A percentile compares a stretch with the other conserved stretches of the same genome.
These are phyloP conservation scores for Callocephalon fimbriatum DNA, from an alignment of 2,113 vertebrate genomes.

Conservation along the genomic window DNA sequence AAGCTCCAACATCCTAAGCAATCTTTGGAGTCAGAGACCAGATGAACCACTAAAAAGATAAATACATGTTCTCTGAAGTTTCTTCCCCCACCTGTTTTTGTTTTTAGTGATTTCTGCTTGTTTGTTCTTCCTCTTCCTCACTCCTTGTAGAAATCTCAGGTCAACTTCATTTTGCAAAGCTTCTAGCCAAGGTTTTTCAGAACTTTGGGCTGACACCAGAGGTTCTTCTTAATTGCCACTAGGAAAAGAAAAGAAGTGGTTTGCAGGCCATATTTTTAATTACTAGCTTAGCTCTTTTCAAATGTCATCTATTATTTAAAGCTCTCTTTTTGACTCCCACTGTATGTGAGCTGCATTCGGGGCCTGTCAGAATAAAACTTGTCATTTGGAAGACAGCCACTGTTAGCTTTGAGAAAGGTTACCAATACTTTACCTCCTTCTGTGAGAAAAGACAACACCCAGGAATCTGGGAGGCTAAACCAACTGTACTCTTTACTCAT, in stretches of 20 bases:
- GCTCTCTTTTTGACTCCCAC: not conserved
- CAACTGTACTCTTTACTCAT: not conserved
- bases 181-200: not conserved
- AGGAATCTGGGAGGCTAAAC: not conserved
- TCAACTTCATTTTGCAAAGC: not conserved
- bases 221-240: not conserved
- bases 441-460: not conserved
- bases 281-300: not conserved
- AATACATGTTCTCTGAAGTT: not conserved
- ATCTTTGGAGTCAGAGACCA: not conserved
- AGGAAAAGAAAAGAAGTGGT: not conserved
- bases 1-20: not conserved
- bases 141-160: not conserved
- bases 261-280: not conserved
- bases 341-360: not conserved
- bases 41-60: not conserved
- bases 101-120: not conserved
- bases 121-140: not conserved
- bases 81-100: not conserved
- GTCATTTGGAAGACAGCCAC: not conserved
- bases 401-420: not conserved
- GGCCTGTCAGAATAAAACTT: not conserved
- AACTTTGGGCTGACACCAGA: not conserved
- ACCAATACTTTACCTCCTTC: not conserved
- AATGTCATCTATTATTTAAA: slow-evolving; percentile 11